These are phyloP conservation scores for Lagopus leucura DNA, from an alignment of 2,113 vertebrate species.

Conservation along the genomic window DNA sequence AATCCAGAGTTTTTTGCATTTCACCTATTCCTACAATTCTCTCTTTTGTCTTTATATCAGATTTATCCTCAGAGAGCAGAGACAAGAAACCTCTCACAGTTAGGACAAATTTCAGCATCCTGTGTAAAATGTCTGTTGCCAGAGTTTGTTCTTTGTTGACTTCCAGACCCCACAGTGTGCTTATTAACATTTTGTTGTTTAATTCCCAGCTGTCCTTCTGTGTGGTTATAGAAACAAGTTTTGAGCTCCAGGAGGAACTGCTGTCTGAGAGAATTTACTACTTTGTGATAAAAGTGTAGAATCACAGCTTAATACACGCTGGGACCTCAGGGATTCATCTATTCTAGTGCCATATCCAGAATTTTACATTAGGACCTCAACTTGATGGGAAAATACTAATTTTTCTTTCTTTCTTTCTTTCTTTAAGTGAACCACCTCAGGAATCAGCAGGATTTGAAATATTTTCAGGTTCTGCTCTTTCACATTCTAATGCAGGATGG, in stretches of 20 bases:
- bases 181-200: background rate
- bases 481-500: background rate
- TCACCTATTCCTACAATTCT: background rate
- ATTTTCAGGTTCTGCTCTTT: background rate
- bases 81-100: background rate
- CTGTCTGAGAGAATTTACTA: background rate
- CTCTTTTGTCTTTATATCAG: background rate
- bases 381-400: background rate
- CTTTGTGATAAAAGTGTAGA: background rate
- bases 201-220: background rate
- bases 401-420: too few relatives aligned
- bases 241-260: background rate
- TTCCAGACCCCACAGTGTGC: background rate
- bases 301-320: background rate
- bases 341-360: background rate
- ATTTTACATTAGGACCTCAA: background rate
- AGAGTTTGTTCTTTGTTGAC: background rate
- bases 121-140: background rate
- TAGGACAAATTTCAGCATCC: background rate
- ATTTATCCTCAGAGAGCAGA: background rate
- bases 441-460: background rate
- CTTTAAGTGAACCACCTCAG: background rate
- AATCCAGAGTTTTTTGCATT: background rate
- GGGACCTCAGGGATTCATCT: background rate
- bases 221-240: background rate